Conservation (phyloP, 2,113 vertebrate species). For the Dromaius novaehollandiae region DNA sequence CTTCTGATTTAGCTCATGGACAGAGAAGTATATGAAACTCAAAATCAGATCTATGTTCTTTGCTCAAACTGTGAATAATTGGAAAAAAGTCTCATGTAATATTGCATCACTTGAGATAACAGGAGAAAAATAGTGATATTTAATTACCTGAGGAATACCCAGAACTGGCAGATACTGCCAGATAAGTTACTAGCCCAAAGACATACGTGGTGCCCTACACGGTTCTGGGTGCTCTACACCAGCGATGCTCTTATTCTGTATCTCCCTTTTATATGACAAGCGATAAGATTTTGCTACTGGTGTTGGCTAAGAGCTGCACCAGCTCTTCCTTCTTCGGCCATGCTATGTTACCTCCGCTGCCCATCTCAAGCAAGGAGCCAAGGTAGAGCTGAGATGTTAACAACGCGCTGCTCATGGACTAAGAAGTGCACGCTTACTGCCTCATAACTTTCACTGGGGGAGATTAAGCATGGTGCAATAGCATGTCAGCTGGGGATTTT, state of each 20-base stretch:
- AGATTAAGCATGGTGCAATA: not conserved
- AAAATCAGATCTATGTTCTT: not conserved
- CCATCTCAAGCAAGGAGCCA: not conserved
- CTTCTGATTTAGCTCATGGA: not conserved
- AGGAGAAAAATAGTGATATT: not conserved
- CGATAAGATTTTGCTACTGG: too few species aligned
- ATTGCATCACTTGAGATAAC: not conserved
- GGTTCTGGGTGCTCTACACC: too few species aligned
- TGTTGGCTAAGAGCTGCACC: too few species aligned
- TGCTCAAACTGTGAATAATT: too few species aligned
- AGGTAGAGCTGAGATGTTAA: not conserved
- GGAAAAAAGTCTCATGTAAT: not conserved
- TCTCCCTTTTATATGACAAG: too few species aligned
- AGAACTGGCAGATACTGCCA: not conserved
- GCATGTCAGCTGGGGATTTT: not conserved
- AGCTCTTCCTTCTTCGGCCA: too few species aligned
- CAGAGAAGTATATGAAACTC: not conserved
- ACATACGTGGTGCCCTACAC: too few species aligned
- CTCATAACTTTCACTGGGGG: not conserved
- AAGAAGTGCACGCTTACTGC: not conserved
- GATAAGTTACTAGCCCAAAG: not conserved
- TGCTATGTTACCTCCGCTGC: too few species aligned
- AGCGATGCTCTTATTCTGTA: too few species aligned
- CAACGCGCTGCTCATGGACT: accelerated
- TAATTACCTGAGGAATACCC: not conserved